phyloP scores from a whole-genome alignment of 53 echinoderm and acorn worm genomes.

The Paracentrotus lividus region DNA sequence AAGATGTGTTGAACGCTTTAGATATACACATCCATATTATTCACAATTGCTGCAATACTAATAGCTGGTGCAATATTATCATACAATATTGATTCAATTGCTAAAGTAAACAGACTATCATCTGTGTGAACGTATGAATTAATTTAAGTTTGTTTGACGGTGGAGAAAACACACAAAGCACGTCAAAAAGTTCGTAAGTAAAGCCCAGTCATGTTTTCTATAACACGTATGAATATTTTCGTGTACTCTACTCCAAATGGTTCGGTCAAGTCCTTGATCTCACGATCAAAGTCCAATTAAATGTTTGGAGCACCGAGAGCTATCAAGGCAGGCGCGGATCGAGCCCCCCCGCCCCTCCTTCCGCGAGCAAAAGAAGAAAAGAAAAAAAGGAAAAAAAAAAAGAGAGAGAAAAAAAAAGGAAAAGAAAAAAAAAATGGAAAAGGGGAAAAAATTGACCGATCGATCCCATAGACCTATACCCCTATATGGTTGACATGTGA shows the following conservation, averaged over 20 bases:
- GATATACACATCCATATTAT: too few species aligned
- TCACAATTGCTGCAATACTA: too few species aligned
- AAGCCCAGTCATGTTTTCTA: not conserved
- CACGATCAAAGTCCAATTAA: not conserved
- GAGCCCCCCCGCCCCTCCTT: too few species aligned
- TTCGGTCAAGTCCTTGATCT: slow-evolving; percentile 19
- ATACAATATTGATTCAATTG: not conserved
- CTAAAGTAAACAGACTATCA: not conserved
- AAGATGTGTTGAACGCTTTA: too few species aligned
- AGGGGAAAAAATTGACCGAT: too few species aligned
- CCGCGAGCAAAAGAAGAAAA: not conserved
- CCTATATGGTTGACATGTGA: too few species aligned
- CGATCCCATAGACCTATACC: too few species aligned
- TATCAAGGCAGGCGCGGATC: too few species aligned
- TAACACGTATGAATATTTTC: not conserved
- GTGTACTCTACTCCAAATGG: not conserved
- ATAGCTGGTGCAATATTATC: too few species aligned
- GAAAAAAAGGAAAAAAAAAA: not conserved
- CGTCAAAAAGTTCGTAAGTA: not conserved
- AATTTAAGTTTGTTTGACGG: not conserved
- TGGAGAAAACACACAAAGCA: not conserved
- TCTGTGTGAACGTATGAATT: not conserved
- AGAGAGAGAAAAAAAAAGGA: not conserved
- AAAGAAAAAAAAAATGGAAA: not conserved
- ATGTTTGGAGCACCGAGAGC: not conserved